Percentiles rank a stretch among this genome's conserved stretches.
phyloP scores from a whole-genome alignment of 2,113 vertebrate species.

The Boleophthalmus pectinirostris region DNA sequence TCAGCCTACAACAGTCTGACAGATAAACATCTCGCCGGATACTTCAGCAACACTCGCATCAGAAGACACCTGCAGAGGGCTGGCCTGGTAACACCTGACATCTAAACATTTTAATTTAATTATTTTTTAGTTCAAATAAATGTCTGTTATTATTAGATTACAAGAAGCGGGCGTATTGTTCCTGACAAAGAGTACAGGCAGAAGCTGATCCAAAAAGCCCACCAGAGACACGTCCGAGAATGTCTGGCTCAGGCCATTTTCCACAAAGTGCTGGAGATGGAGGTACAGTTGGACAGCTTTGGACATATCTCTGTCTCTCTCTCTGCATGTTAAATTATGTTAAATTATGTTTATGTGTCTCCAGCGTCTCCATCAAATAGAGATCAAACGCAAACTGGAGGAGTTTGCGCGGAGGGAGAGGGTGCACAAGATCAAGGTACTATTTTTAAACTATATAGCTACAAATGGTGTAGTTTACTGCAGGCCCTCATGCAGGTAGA shows the following conservation, averaged over 20 bases:
- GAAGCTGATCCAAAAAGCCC: conserved; percentile 81
- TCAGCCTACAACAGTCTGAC: conserved; percentile 91
- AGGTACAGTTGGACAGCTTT: conserved; percentile 80
- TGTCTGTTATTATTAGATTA: conserved; percentile 77
- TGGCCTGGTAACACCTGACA: conserved; percentile 83
- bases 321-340: conserved; percentile 18
- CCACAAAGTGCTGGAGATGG: conserved; percentile 87
- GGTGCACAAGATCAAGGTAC: conserved; percentile 83
- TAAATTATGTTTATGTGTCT: conserved; percentile 20
- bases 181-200: conserved; percentile 88
- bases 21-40: conserved; percentile 89
- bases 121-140: background rate
- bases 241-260: conserved; percentile 87
- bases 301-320: conserved; percentile 7
- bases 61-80: conserved; percentile 87
- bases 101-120: background rate
- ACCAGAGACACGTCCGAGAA: conserved; percentile 81
- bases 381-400: conserved; percentile 82
- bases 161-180: conserved; percentile 88
- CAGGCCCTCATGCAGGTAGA: background rate
- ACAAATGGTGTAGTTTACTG: background rate
- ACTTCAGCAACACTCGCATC: conserved; percentile 90
- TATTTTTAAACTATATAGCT: conserved; percentile 25
- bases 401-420: conserved; percentile 74
- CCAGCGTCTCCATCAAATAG: conserved; percentile 83